Percentiles rank a stretch among this genome's conserved stretches.
These are phyloP conservation scores for Apis mellifera DNA, from an alignment of 1,140 invertebrate genomes.

Conservation along the genomic window DNA sequence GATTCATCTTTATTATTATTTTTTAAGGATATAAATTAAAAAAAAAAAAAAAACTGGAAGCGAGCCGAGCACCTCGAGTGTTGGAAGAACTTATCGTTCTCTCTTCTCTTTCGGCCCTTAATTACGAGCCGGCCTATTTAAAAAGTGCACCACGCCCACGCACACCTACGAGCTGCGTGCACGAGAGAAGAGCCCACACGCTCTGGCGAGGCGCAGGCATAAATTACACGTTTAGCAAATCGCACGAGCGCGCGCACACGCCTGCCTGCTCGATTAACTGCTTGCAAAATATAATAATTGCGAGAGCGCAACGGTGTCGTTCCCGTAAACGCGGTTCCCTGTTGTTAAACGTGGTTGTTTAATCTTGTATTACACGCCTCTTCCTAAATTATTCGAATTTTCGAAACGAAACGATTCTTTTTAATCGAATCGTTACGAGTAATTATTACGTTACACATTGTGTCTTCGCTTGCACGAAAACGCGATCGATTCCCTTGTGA, in stretches of 20 bases:
- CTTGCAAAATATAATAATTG: conserved; percentile 39
- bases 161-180: conserved; percentile 25
- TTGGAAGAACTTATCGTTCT: conserved; percentile 50
- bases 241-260: not conserved
- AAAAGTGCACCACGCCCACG: conserved; percentile 49
- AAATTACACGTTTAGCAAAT: conserved; percentile 53
- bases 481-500: too few species aligned
- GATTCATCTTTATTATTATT: too few species aligned
- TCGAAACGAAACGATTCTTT: too few species aligned
- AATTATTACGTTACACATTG: too few species aligned
- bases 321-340: not conserved
- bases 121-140: conserved; percentile 53
- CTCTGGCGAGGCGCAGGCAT: conserved; percentile 22
- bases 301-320: not conserved
- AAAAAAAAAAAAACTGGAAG: too few species aligned
- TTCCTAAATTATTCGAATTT: too few species aligned
- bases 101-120: conserved; percentile 42
- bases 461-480: too few species aligned
- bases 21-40: too few species aligned
- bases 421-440: too few species aligned
- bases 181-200: conserved; percentile 23
- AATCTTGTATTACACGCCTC: too few species aligned
- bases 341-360: not conserved
- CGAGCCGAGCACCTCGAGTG: not conserved
- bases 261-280: conserved; percentile 6